Conservation (phyloP, 1,140 invertebrate species). For the Plodia interpunctella region DNA sequence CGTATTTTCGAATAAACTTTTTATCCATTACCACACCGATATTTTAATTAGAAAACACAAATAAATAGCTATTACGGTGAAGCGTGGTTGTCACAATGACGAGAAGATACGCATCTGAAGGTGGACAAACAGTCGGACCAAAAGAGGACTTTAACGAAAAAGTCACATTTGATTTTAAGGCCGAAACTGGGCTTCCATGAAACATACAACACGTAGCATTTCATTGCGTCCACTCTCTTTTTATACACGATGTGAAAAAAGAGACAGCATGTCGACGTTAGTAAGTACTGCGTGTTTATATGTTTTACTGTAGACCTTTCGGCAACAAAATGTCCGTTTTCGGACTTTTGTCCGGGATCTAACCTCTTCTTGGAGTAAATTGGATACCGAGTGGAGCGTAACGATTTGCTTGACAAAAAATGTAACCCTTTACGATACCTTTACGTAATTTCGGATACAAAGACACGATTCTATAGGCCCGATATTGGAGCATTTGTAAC, state of each 20-base stretch:
- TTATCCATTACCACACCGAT: background rate
- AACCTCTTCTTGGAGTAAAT: background rate
- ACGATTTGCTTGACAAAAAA: constrained; percentile 4
- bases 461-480: background rate
- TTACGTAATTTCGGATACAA: constrained; percentile 4
- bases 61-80: background rate
- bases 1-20: background rate
- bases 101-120: background rate
- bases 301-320: no score
- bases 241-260: no score
- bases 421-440: constrained; percentile 3
- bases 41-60: constrained; percentile 4
- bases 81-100: background rate
- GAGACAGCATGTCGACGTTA: no score
- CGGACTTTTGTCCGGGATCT: no score
- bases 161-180: no score
- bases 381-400: constrained; percentile 3
- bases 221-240: no score
- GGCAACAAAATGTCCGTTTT: no score
- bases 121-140: no score
- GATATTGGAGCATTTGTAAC: constrained; percentile 4
- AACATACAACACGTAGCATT: no score
- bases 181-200: no score
- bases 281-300: no score
- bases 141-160: no score